Evolutionary conservation across 2,888 invertebrate genomes (phyloP).

Genomic region (Apoda limacodes): DNA sequence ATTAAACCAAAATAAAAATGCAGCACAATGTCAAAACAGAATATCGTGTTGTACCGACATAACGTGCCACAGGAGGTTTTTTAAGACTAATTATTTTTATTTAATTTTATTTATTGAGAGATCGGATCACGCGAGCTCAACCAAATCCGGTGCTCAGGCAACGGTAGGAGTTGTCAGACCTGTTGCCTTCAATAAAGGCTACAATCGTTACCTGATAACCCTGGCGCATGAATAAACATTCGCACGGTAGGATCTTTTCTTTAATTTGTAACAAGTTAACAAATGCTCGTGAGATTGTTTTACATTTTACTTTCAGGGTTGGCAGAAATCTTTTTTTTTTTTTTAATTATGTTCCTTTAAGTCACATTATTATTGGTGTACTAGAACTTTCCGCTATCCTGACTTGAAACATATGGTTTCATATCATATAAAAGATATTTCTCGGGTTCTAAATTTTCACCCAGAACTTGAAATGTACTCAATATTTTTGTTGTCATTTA

Average conservation of each 20-base stretch:
- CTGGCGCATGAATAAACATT: constrained; percentile 34
- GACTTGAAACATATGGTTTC: too few relatives aligned
- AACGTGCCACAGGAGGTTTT: constrained; percentile 28
- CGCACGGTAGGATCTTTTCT: constrained; percentile 26
- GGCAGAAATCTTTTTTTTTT: too few relatives aligned
- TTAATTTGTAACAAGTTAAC: constrained; percentile 40
- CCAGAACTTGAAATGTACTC: too few relatives aligned
- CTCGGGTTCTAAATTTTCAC: too few relatives aligned
- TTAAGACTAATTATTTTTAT: constrained; percentile 56
- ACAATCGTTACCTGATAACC: constrained; percentile 23
- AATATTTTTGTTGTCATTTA: too few relatives aligned
- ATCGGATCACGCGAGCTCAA: constrained; percentile 38
- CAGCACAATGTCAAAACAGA: constrained; percentile 37
- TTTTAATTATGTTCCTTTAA: too few relatives aligned
- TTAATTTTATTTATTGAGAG: constrained; percentile 58
- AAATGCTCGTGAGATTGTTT: constrained; percentile 20
- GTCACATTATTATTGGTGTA: too few relatives aligned
- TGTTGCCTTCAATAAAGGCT: constrained; percentile 33
- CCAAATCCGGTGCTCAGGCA: constrained; percentile 27
- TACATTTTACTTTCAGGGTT: too few relatives aligned
- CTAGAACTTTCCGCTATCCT: too few relatives aligned
- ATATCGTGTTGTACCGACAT: constrained; percentile 46
- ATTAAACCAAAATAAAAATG: constrained; percentile 39
- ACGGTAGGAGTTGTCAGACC: constrained; percentile 42
- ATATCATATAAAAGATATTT: too few relatives aligned